Conservation (phyloP, 2,113 vertebrate species). For the Tragelaphus strepsiceros region DNA sequence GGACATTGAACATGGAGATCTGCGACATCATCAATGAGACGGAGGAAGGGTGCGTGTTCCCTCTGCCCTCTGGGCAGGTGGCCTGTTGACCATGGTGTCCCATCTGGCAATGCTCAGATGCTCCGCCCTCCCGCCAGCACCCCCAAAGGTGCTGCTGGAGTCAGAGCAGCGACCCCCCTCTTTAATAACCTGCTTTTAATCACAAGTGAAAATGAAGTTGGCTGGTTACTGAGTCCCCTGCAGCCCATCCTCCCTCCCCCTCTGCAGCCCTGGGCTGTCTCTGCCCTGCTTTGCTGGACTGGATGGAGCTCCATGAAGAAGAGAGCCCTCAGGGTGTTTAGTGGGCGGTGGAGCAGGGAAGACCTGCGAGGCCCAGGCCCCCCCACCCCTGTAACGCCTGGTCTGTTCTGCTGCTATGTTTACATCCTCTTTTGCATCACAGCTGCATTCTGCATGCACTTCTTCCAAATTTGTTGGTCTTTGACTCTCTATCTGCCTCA, state of each 20-base stretch:
- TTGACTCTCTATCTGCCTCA: not conserved
- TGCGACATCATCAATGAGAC: constrained; percentile 99
- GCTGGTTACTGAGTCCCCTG: not conserved
- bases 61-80: too few species aligned
- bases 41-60: constrained; percentile 92
- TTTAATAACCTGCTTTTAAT: not conserved
- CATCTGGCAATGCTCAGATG: not conserved
- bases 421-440: not conserved
- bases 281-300: not conserved
- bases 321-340: not conserved
- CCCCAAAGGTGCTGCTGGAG: not conserved
- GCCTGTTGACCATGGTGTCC: not conserved
- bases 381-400: not conserved
- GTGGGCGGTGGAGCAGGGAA: not conserved
- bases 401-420: not conserved
- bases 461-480: not conserved
- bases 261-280: not conserved
- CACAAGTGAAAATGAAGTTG: not conserved
- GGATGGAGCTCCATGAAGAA: not conserved
- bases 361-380: accelerated
- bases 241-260: not conserved
- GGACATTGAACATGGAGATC: constrained; percentile 99
- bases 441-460: not conserved
- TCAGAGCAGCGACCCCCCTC: not conserved
- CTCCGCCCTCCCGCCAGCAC: accelerated